Evolutionary conservation across 2,113 vertebrate genomes (phyloP).

Genomic region (Cathartes aura): DNA sequence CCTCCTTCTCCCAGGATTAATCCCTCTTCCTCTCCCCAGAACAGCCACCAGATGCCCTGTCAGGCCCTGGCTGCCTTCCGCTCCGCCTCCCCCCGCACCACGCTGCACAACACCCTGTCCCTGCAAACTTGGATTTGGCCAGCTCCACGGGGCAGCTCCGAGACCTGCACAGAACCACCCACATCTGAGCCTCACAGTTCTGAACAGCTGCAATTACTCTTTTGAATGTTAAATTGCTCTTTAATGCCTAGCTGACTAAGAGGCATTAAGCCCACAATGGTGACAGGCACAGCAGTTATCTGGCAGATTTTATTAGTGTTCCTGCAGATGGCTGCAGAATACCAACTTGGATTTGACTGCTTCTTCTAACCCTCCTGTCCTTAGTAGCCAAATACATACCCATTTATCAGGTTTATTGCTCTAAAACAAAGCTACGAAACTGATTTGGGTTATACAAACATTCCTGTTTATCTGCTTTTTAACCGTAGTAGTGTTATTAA

Average conservation of each 20-base stretch:
- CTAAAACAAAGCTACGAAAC: neutral
- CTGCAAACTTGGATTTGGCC: neutral
- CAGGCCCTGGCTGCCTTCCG: neutral
- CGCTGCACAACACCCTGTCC: neutral
- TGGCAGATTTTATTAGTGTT: neutral
- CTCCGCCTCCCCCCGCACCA: neutral
- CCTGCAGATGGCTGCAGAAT: neutral
- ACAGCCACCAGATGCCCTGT: neutral
- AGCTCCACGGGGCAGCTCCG: neutral
- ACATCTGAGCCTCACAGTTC: neutral
- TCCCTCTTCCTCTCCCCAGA: neutral
- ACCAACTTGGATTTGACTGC: neutral
- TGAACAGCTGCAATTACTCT: neutral
- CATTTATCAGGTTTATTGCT: neutral
- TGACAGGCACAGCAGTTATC: neutral
- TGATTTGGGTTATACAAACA: rapidly evolving
- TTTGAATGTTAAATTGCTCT: neutral
- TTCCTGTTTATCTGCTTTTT: neutral
- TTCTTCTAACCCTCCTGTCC: neutral
- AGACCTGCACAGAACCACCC: neutral
- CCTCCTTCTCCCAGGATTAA: neutral
- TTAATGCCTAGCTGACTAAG: neutral
- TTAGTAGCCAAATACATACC: neutral
- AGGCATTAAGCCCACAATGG: neutral
- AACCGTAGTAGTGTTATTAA: neutral